Evolutionary conservation across 2,888 invertebrate genomes (phyloP).

Genomic region (Uropetala carovei): DNA sequence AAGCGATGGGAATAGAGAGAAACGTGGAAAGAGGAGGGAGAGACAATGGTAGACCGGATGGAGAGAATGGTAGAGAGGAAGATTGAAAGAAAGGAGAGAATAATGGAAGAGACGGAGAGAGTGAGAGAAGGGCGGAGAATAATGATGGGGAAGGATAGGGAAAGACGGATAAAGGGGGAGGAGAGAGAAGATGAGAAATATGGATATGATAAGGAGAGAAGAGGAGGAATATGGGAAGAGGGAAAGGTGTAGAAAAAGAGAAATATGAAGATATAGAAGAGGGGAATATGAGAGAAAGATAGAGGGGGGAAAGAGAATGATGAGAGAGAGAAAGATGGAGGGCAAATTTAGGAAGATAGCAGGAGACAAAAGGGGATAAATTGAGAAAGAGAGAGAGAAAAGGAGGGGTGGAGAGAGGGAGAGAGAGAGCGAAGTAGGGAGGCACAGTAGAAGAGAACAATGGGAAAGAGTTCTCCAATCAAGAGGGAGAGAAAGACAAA

Average conservation of each 20-base stretch:
- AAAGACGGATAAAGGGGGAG: background rate
- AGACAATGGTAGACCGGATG: background rate
- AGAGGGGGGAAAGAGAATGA: background rate
- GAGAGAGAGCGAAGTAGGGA: background rate
- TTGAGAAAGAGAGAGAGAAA: too few relatives aligned
- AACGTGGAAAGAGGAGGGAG: background rate
- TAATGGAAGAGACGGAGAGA: background rate
- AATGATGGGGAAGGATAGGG: too few relatives aligned
- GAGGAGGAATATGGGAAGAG: background rate
- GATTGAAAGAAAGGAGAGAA: conserved; percentile 36
- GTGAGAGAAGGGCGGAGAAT: conserved; percentile 24
- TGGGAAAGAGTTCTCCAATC: background rate
- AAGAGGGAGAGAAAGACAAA: background rate
- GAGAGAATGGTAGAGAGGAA: background rate
- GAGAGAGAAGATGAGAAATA: background rate
- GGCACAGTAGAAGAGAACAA: background rate
- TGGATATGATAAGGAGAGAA: background rate
- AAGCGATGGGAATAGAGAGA: background rate
- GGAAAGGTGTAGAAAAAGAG: background rate
- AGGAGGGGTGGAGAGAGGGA: background rate
- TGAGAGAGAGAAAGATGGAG: background rate
- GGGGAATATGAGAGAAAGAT: too few relatives aligned
- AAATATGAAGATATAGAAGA: background rate
- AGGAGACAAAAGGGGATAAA: background rate
- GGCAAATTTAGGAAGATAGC: background rate